Conservation (phyloP, 2,888 invertebrate species). For the Molorchus minor region DNA sequence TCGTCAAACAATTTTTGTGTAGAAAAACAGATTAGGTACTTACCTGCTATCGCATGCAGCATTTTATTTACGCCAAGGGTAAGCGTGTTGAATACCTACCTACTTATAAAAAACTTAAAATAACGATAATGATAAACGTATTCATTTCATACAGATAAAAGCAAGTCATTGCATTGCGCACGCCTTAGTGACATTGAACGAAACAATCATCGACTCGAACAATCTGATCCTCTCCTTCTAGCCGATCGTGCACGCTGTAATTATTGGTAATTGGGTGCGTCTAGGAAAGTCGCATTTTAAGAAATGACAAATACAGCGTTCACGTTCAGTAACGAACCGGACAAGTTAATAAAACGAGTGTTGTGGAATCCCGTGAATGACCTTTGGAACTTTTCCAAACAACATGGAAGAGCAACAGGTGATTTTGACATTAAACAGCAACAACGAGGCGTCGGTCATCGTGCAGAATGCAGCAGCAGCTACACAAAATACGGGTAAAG, state of each 20-base stretch:
- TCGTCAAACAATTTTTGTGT: no score
- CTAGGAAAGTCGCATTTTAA: conserved; percentile 2
- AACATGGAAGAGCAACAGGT: conserved; percentile 56
- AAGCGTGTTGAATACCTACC: no score
- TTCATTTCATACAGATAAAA: conserved; percentile 5
- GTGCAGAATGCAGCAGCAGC: conserved; percentile 53
- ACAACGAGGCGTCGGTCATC: conserved; percentile 54
- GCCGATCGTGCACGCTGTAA: background rate
- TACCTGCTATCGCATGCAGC: background rate
- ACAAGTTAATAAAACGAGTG: conserved; percentile 41
- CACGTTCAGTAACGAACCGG: conserved; percentile 36
- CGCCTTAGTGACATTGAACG: conserved; percentile 18
- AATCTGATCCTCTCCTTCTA: conserved; percentile 14
- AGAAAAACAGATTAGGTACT: no score
- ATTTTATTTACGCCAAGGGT: background rate
- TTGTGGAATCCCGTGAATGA: conserved; percentile 45
- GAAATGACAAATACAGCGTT: conserved; percentile 17
- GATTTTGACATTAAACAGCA: conserved; percentile 52
- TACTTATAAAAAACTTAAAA: no score
- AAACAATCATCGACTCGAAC: conserved; percentile 24
- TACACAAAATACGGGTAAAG: conserved; percentile 43
- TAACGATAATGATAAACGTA: background rate
- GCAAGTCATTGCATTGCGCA: conserved; percentile 30
- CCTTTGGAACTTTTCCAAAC: conserved; percentile 52
- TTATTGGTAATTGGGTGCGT: background rate